phyloP scores from a whole-genome alignment of 2,113 vertebrate genomes.

The Regulus satrapa region DNA sequence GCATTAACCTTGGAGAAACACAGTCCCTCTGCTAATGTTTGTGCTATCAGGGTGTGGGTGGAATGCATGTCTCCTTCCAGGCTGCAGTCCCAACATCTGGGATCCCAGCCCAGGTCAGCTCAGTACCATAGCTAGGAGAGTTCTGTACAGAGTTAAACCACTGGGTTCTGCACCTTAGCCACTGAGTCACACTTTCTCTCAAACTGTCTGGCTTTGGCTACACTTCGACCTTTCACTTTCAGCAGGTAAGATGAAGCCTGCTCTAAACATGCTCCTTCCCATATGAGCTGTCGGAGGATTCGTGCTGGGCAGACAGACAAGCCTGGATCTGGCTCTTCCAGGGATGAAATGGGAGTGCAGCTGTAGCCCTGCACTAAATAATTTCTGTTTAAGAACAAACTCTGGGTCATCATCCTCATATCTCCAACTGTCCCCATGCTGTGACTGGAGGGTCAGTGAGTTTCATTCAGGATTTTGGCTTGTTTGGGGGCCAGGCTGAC shows the following conservation, averaged over 20 bases:
- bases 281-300: neutral
- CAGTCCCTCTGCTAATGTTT: conserved; percentile 33
- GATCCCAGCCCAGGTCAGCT: neutral
- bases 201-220: neutral
- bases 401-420: neutral
- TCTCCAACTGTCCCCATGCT: neutral
- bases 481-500: neutral
- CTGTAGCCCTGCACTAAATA: neutral
- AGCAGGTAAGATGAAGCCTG: neutral
- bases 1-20: conserved; percentile 31
- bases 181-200: neutral
- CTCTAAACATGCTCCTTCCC: neutral
- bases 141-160: neutral
- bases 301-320: neutral
- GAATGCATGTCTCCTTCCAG: conserved; percentile 30
- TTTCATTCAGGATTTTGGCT: neutral
- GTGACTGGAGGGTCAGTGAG: neutral
- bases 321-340: neutral
- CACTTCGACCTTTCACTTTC: neutral
- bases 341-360: neutral
- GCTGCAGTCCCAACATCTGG: conserved; percentile 30
- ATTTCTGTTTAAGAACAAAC: neutral
- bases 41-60: neutral
- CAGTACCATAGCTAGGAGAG: neutral
- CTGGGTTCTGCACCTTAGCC: neutral